Evolutionary conservation across 2,888 invertebrate genomes (phyloP).

Genomic region (Synanthedon tipuliformis): DNA sequence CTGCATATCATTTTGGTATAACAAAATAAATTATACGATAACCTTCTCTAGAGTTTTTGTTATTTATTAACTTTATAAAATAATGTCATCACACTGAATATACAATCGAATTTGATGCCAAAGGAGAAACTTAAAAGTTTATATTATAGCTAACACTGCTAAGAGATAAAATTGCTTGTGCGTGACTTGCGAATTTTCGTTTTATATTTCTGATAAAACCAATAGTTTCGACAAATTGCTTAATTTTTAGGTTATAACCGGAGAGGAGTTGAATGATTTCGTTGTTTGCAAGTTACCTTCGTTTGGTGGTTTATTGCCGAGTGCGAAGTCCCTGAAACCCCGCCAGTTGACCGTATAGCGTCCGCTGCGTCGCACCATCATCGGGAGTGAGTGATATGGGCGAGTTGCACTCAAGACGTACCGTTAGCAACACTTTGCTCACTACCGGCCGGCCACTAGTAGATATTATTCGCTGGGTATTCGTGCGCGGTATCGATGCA

Average conservation of each 20-base stretch:
- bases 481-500: slow-evolving; percentile 37
- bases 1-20: no score
- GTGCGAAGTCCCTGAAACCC: slow-evolving; percentile 58
- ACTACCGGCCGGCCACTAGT: slow-evolving; percentile 23
- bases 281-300: slow-evolving; percentile 41
- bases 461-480: slow-evolving; percentile 27
- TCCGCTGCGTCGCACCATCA: slow-evolving; percentile 67
- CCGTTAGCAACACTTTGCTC: slow-evolving; percentile 10
- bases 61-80: no score
- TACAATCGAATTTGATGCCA: no score
- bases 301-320: slow-evolving; percentile 59
- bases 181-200: not conserved
- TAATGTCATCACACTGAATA: no score
- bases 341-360: slow-evolving; percentile 66
- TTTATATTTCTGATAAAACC: not conserved
- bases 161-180: not conserved
- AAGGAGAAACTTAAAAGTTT: no score
- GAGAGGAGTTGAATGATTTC: slow-evolving; percentile 3
- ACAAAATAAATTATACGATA: no score
- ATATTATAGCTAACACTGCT: no score
- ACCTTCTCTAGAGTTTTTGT: no score
- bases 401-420: slow-evolving; percentile 9
- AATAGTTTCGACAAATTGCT: not conserved
- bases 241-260: slow-evolving; percentile 33
- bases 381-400: slow-evolving; percentile 22